Percentiles rank a stretch among this genome's conserved stretches.
These are phyloP conservation scores for Protaetia brevitarsis DNA, from an alignment of 1,140 invertebrate genomes.

Conservation along the genomic window DNA sequence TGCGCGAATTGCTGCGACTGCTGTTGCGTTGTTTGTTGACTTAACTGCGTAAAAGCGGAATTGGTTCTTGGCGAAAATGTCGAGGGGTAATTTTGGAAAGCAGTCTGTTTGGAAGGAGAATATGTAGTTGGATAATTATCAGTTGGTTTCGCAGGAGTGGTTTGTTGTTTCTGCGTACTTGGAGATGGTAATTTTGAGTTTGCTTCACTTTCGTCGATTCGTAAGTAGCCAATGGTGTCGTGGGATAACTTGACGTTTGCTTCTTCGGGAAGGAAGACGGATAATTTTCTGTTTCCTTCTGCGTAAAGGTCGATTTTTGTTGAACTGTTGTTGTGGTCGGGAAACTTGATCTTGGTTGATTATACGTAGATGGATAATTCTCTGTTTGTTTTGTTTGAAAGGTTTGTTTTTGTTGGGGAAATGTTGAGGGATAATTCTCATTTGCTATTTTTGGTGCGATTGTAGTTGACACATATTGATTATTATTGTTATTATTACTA, in stretches of 20 bases:
- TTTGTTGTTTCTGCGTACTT: neutral
- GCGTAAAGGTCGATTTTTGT: neutral
- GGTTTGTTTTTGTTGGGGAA: slow-evolving; percentile 14
- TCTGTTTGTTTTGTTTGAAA: slow-evolving; percentile 27
- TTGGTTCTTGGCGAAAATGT: slow-evolving; percentile 44
- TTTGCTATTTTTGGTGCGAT: slow-evolving; percentile 42
- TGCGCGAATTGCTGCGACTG: slow-evolving; percentile 24
- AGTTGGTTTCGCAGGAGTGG: slow-evolving; percentile 1
- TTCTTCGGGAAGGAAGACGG: slow-evolving; percentile 12
- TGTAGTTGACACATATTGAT: slow-evolving; percentile 52
- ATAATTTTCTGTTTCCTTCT: slow-evolving; percentile 27
- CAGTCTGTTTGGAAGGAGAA: slow-evolving; percentile 35
- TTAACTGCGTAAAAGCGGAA: slow-evolving; percentile 37
- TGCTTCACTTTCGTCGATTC: slow-evolving; percentile 29
- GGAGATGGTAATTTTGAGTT: slow-evolving; percentile 32
- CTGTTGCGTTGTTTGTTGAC: slow-evolving; percentile 35
- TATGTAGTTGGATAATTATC: slow-evolving; percentile 38
- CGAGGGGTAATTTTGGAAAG: slow-evolving; percentile 33
- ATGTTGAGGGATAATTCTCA: slow-evolving; percentile 36
- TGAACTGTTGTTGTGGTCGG: neutral
- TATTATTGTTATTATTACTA: slow-evolving; percentile 43
- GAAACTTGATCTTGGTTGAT: neutral
- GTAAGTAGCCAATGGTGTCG: neutral
- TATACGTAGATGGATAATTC: slow-evolving; percentile 25
- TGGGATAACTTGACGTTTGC: neutral